Conservation (phyloP, 1,140 invertebrate species). For the Medauroidea extradentata region DNA sequence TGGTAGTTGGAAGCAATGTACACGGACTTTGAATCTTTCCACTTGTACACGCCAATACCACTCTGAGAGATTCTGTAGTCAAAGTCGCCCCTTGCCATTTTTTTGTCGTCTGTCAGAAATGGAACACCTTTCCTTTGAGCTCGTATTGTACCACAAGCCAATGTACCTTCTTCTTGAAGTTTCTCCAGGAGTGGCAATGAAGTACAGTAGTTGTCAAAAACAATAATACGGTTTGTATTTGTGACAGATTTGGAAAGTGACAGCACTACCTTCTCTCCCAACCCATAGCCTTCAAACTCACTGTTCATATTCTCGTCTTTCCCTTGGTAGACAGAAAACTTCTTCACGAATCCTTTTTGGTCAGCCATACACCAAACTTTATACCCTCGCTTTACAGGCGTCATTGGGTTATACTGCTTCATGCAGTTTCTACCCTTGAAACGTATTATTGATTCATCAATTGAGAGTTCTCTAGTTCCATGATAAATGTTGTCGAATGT, state of each 20-base stretch:
- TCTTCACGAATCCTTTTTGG: too few relatives aligned
- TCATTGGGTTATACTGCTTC: constrained; percentile 15
- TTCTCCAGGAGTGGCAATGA: constrained; percentile 33
- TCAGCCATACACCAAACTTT: constrained; percentile 2
- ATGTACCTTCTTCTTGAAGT: constrained; percentile 34
- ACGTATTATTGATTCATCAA: constrained; percentile 19
- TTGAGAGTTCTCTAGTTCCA: constrained; percentile 12
- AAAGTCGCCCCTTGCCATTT: constrained; percentile 33
- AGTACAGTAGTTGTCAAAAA: constrained; percentile 45
- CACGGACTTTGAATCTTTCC: constrained; percentile 40
- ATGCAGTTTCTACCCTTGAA: constrained; percentile 18
- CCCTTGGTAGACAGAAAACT: too few relatives aligned
- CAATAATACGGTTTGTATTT: constrained; percentile 27
- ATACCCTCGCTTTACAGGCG: constrained; percentile 18
- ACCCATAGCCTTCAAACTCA: constrained; percentile 22
- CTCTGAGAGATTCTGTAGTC: constrained; percentile 34
- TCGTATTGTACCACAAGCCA: constrained; percentile 39
- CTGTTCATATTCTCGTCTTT: too few relatives aligned
- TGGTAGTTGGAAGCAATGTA: constrained; percentile 39
- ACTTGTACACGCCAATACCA: constrained; percentile 37
- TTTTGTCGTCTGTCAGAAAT: constrained; percentile 32
- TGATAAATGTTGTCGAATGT: constrained; percentile 13
- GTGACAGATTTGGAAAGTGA: constrained; percentile 25
- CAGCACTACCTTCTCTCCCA: constrained; percentile 36
- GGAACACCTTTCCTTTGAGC: constrained; percentile 24